Conservation (phyloP, 64 coral and sea anemone species). For the Porites lutea region DNA sequence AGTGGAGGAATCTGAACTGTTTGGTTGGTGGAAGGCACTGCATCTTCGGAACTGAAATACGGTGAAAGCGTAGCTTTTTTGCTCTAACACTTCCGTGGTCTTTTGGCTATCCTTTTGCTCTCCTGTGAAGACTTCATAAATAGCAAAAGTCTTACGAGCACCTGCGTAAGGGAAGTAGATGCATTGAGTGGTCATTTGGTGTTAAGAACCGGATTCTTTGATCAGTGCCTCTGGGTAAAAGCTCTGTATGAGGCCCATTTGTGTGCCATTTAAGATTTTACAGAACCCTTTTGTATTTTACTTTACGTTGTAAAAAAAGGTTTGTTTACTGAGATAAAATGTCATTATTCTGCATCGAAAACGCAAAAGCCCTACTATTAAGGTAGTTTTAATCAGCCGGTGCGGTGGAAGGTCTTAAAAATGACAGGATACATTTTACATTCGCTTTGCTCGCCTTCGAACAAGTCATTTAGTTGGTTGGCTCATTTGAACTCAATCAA, state of each 20-base stretch:
- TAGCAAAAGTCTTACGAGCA: background rate
- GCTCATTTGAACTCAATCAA: background rate
- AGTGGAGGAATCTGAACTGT: background rate
- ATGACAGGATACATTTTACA: background rate
- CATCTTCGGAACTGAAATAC: too few relatives aligned
- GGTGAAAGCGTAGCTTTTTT: too few relatives aligned
- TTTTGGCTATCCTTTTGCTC: too few relatives aligned
- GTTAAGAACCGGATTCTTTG: slow-evolving; percentile 24
- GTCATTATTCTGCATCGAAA: background rate
- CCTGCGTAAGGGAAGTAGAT: background rate
- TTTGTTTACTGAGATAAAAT: background rate
- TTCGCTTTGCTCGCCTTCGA: background rate
- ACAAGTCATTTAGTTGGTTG: background rate
- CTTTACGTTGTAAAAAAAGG: background rate
- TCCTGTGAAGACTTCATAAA: background rate
- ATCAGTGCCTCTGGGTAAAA: background rate
- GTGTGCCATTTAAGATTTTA: background rate
- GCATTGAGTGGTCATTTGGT: background rate
- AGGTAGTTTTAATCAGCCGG: background rate
- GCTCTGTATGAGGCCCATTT: background rate
- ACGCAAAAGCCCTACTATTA: background rate
- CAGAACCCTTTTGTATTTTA: background rate
- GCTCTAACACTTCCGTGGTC: too few relatives aligned
- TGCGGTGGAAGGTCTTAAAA: background rate
- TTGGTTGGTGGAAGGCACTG: background rate